Base-by-base conservation (phyloP, 2,888 invertebrate species). In the Hetaerina titia region DNA sequence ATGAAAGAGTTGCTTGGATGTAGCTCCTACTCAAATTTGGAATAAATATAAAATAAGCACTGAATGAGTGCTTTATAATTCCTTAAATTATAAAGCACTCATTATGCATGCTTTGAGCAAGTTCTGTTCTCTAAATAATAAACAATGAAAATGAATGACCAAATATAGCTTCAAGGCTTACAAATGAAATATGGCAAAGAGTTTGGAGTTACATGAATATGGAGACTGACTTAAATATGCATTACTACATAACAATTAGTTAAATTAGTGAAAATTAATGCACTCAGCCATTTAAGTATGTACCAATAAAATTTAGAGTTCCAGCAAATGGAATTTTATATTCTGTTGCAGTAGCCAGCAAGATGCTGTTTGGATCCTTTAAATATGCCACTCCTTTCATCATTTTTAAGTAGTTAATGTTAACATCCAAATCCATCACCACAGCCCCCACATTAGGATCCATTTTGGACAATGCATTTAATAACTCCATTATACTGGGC, bases 321-420 rank as follows among this genome's bases (percentile, higher is more conserved):
- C 64, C 64, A 56, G 64, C 60, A 87, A 89, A 60, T 89, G 95
- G 95, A 81, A 95, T 69, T 19, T 74, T 60, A 63, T 94, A 58
- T 31, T 95, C 95, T 17, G 81, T 74, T n/a, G 94, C 95, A n/a
- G 95, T 95, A 88, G 81, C 95, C 25, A 95, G 4, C 89, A 95
- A 95, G 15, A 94, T 31, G 81, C 95, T 95, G 60, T 94, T 17
- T 22, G 95, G 95, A 64, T 95, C 57, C n/a, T 56, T 89, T 22
- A 95, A 89, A 31, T 95, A 94, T 9, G 63, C 19, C 13, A 90
- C 89, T 58, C 95, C 95, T 57, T 94, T 95, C 95, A 94, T 95
- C 95, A 95, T 63, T 25, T 95, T 95, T n/a, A 95, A 8, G 69
- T 95, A 95, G 89, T 94, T 95, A 57, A 95, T 94, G 63, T 95